Evolutionary conservation across 2,113 vertebrate genomes (phyloP), one percentile per base, ranked within the genome.

Genomic region (Mobula birostris): DNA sequence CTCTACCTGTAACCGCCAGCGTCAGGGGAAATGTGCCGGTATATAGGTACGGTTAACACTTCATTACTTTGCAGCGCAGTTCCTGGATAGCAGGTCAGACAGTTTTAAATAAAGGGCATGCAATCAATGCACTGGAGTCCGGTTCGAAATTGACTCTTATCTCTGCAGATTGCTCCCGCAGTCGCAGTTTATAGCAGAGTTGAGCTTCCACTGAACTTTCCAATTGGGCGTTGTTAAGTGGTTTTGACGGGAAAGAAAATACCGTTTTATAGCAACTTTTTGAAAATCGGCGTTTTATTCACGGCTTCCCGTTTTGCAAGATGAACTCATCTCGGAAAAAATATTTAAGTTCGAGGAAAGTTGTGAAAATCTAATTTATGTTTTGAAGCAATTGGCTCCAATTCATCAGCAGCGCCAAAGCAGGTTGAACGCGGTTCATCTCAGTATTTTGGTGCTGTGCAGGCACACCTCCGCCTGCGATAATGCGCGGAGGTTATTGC

Each of bases 101-200:
- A 58, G 56, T 12, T 85, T 14, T 7, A 66, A 66, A 32, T 63
- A 29, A 11, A 66, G 27, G 27, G 0, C 5, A 32, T 19, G 5
- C 15, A 66, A 63, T 14, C 58, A 14, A 7, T 14, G 21, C 56
- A 88, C 27, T 2, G 21, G 56, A 15, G 1, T 85, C 7, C 15
- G 21, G 48, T 85, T 85, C 7, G 40, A 58, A 2, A 24, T 7
- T 14, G 17, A 15, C 80, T 83, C 21, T 56, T 36, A 19, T 24
- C 21, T 85, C 48, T n/a, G 83, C 5, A 21, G 21, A 72, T 95
- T 94, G 94, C 95, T 95, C 94, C 94, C 94, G 58, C 93, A 95
- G 95, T 94, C 95, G 58, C 93, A 95, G 91, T 94, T 95, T 17
- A 82, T 95, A 6, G 95, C 95, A 96, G 96, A 96, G 95, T 96